Conservation (phyloP, 2,888 invertebrate species). For the Aporophyla nigra region DNA sequence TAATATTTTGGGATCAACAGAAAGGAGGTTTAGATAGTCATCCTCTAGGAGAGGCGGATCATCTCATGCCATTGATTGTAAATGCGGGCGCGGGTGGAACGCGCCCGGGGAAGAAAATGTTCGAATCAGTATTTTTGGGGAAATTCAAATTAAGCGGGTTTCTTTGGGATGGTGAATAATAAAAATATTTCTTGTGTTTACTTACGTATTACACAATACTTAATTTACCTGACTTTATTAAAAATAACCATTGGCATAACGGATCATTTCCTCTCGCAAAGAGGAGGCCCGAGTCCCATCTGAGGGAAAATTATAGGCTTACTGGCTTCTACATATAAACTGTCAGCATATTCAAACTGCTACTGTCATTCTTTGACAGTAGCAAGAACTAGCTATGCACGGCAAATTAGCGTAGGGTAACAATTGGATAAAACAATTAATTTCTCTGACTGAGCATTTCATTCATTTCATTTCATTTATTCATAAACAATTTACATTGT, state of each 20-base stretch:
- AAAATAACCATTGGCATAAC: not conserved
- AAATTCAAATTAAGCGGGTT: slow-evolving; percentile 75
- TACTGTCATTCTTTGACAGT: too few species aligned
- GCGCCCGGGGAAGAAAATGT: slow-evolving; percentile 69
- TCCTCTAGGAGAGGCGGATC: slow-evolving; percentile 73
- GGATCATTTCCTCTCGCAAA: not conserved
- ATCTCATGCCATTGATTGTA: slow-evolving; percentile 78
- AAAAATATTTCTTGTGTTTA: not conserved
- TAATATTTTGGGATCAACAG: slow-evolving; percentile 69
- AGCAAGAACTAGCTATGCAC: too few species aligned
- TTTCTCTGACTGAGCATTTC: too few species aligned
- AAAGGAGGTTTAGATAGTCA: slow-evolving; percentile 69
- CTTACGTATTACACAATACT: not conserved
- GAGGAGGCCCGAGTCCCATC: not conserved
- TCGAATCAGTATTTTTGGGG: slow-evolving; percentile 64
- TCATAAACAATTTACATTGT: too few species aligned
- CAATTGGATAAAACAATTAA: too few species aligned
- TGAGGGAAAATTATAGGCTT: too few species aligned
- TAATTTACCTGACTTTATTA: too few species aligned
- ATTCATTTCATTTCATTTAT: too few species aligned
- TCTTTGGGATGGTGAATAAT: slow-evolving; percentile 68
- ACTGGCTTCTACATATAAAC: too few species aligned
- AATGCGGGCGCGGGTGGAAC: slow-evolving; percentile 73
- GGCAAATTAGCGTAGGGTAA: too few species aligned
- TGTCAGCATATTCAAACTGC: too few species aligned